Base-by-base conservation (phyloP, 2,113 vertebrate genomes). In the Rhegmatorhina hoffmannsi region DNA sequence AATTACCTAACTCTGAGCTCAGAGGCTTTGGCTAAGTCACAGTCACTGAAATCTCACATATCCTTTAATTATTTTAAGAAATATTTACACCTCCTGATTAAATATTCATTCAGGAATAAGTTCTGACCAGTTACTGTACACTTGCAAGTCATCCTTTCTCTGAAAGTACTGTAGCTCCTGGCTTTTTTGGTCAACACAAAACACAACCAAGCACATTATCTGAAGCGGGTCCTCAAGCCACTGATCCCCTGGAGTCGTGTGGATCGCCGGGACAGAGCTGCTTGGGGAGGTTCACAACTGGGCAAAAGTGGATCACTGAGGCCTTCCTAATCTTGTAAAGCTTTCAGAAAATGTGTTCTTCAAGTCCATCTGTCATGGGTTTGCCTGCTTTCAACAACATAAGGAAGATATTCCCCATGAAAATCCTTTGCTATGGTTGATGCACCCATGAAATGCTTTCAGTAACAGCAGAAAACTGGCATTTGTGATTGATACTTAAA, bases 51-150 rank as follows among this genome's bases (percentile, higher is more conserved):
- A 90, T 86, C 36, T 86, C 17, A 0, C 14, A 13, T 5, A 49
- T 33, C 49, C 26, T 81, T 75, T 56, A 80, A 90, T 72, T 93
- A 88, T 74, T 90, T 78, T 38, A 90, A 95, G 79, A 96, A 96
- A 58, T 96, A 97, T 95, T 95, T 96, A 97, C 95, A 97, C 46
- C 92, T 96, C 82, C 92, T 78, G 60, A 84, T 92, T 84, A 86
- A 95, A 92, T 72, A 93, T 24, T 78, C 64, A 36, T 63, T 86
- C 75, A 92, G 64, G 64, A 95, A 80, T 52, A 95, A 49, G 40
- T 94, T 94, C 56, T 84, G 85, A 86, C 79, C 72, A 40, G 75
- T 74, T 84, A 77, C 80, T 92, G 79, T 88, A 94, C 90, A 94
- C 46, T 72, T 8, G 0, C 55, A 89, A 72, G 56, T 78, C 88